Evolutionary conservation across 2,888 invertebrate genomes (phyloP).

Genomic region (Gibbula magus): DNA sequence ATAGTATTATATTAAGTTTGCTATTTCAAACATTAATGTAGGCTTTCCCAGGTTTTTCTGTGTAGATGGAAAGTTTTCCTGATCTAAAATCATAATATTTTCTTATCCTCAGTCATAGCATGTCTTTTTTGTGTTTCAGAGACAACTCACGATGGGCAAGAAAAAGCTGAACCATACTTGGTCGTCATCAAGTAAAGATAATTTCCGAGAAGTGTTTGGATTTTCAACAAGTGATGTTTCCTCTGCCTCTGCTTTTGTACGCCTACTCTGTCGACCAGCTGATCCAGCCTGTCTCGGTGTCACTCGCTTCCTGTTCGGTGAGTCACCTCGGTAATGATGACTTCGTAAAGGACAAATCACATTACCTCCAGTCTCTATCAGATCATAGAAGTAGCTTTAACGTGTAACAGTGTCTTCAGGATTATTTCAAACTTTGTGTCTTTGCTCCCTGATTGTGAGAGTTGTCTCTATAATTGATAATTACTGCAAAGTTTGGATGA

Average conservation of each 20-base stretch:
- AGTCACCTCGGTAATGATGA: not conserved
- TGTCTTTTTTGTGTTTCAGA: not conserved
- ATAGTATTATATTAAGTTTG: too few relatives aligned
- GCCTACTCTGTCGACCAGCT: conserved; percentile 81
- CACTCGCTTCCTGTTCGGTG: conserved; percentile 87
- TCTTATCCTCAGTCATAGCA: not conserved
- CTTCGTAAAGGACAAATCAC: too few relatives aligned
- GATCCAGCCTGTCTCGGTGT: conserved; percentile 87
- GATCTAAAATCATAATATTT: not conserved
- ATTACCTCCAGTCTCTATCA: too few relatives aligned
- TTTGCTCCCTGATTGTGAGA: not conserved
- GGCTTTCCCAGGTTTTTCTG: too few relatives aligned
- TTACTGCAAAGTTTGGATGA: not conserved
- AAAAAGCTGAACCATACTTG: not conserved
- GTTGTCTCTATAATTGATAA: not conserved
- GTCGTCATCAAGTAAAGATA: not conserved
- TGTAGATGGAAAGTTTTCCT: not conserved
- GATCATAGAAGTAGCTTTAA: not conserved
- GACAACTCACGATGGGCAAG: not conserved
- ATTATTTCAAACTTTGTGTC: not conserved
- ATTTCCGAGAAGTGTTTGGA: conserved; percentile 54
- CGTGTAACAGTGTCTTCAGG: not conserved
- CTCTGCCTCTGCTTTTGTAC: conserved; percentile 83
- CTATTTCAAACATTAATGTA: too few relatives aligned
- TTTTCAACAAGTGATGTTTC: conserved; percentile 50